These are phyloP conservation scores for Heliconius charithonia DNA, from an alignment of 2,888 invertebrate genomes.

Conservation along the genomic window DNA sequence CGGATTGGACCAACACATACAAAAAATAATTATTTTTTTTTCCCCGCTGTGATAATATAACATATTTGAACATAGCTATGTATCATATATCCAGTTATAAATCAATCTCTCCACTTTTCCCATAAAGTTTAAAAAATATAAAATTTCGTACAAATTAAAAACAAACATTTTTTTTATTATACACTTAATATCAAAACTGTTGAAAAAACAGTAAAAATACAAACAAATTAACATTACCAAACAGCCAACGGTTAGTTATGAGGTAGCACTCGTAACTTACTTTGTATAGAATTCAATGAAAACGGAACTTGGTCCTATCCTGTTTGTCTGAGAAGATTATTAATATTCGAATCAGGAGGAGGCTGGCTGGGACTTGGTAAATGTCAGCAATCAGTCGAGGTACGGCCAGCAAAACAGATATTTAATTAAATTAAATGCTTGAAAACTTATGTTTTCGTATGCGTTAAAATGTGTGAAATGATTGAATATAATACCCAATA, in stretches of 20 bases:
- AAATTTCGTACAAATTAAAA: too few species aligned
- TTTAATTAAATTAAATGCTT: slow-evolving; percentile 22
- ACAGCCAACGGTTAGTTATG: neutral
- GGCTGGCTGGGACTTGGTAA: slow-evolving; percentile 55
- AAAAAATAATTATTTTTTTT: too few species aligned
- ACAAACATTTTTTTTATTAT: too few species aligned
- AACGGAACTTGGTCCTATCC: slow-evolving; percentile 2
- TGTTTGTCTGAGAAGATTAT: slow-evolving; percentile 47
- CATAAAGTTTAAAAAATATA: too few species aligned
- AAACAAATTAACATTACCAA: neutral
- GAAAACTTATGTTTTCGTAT: slow-evolving; percentile 11
- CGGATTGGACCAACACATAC: too few species aligned
- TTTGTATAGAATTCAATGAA: slow-evolving; percentile 8
- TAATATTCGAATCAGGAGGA: slow-evolving; percentile 61
- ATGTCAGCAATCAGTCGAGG: slow-evolving; percentile 60
- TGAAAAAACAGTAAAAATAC: neutral
- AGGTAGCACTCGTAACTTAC: neutral
- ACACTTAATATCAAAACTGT: too few species aligned
- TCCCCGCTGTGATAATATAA: too few species aligned
- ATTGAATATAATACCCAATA: neutral
- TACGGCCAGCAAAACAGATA: slow-evolving; percentile 51
- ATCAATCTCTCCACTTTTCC: too few species aligned
- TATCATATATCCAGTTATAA: too few species aligned
- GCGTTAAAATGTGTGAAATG: neutral
- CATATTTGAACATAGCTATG: too few species aligned